Conservation (phyloP, 2,797 vertebrate species). For the Hafferia zeledoni region DNA sequence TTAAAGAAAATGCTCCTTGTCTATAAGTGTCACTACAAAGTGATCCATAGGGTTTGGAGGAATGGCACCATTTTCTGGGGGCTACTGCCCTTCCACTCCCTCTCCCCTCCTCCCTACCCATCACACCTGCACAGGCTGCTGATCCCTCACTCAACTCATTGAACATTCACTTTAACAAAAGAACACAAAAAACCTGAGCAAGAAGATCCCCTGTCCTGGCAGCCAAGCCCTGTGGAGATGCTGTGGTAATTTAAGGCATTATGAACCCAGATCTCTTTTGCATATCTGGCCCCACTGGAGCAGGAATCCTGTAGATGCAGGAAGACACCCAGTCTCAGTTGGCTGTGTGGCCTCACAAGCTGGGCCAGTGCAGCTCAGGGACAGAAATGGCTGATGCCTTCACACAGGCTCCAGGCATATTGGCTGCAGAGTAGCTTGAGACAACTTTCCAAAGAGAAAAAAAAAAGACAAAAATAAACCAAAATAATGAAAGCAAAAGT, state of each 20-base stretch:
- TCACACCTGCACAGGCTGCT: accelerated
- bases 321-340: accelerated
- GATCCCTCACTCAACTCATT: background rate
- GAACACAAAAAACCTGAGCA: background rate
- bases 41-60: background rate
- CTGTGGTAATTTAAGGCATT: accelerated
- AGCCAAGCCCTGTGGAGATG: background rate
- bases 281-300: background rate
- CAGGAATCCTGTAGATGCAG: background rate
- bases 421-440: background rate
- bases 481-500: background rate
- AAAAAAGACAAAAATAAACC: background rate
- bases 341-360: background rate
- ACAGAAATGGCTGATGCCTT: background rate
- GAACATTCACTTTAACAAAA: background rate
- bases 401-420: accelerated
- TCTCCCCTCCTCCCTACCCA: background rate
- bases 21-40: constrained; percentile 35
- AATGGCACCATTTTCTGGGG: background rate
- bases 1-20: constrained; percentile 69
- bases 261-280: background rate
- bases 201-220: background rate
- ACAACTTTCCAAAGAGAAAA: background rate
- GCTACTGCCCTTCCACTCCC: background rate
- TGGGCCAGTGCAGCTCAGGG: background rate